Base-by-base conservation (phyloP, 2,797 vertebrate genomes). In the Neosilurus hyrtlii region DNA sequence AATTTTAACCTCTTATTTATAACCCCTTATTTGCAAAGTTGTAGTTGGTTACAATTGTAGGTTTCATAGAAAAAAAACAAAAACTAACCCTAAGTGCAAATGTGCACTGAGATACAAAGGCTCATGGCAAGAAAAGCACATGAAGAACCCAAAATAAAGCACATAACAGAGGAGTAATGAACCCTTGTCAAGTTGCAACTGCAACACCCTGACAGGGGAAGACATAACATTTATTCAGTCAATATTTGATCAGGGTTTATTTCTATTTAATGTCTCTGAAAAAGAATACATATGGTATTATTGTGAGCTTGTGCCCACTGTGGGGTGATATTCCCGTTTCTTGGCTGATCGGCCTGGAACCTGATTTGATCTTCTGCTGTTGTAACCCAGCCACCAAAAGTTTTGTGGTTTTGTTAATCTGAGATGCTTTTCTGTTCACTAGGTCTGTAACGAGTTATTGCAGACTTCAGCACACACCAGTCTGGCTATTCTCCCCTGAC, bases 171-270 rank as follows among this genome's bases (percentile, higher is more conserved):
- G 52, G 2, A 52, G 49, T 54, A 54, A 30, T 0, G 7, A 5
- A 43, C 43, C 43, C 49, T 52, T 9, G 0, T 52, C 5, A 4
- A 72, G 26, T 7, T 52, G 22, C 4, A 70, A 67, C 65, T 9
- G 16, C 30, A 18, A 9, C 2, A 10, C 26, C 12, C 63, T 67
- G 30, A 66, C 26, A 30, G 26, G 3, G 20, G 9, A 72, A 54
- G 12, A 54, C 14, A 54, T 51, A 4, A 71, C 43, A 71, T 71
- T 71, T 71, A 72, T 76, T 76, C 30, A 61, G 56, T 76, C 20
- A 37, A 14, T n/a, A 61, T 62, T 43, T 62, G 35, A n/a, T 77
- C 73, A 57, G 54, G 26, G 16, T 75, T 54, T 11, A 30, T 57
- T 75, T 75, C 16, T 57, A 30, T n/a, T 11, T 35, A 57, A 30